Conservation (phyloP, 2,888 invertebrate species). For the Drosophila diplacantha region DNA sequence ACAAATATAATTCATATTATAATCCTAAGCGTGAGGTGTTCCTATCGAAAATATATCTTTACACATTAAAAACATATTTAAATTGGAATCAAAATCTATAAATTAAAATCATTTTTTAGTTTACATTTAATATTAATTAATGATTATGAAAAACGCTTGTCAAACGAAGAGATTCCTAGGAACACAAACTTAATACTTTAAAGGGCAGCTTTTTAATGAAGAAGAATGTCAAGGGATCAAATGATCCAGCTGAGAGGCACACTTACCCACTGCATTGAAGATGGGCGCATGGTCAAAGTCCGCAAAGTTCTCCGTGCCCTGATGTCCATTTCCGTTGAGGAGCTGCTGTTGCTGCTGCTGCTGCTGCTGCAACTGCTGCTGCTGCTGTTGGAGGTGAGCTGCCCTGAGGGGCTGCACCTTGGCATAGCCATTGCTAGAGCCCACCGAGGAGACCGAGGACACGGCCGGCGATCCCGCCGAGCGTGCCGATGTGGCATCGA, state of each 20-base stretch:
- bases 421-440: conserved; percentile 75
- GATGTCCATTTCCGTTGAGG: conserved; percentile 60
- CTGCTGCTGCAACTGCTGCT: conserved; percentile 39
- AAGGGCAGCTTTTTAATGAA: neutral
- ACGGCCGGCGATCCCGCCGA: conserved; percentile 69
- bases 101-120: neutral
- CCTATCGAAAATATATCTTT: neutral
- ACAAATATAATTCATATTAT: too few species aligned
- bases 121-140: too few species aligned
- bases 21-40: too few species aligned
- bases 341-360: conserved; percentile 38
- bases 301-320: conserved; percentile 80
- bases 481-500: conserved; percentile 80
- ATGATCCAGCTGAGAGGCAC: neutral
- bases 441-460: conserved; percentile 63
- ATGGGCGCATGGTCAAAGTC: conserved; percentile 86
- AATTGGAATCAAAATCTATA: neutral
- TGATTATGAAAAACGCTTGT: neutral
- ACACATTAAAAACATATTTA: neutral
- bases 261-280: conserved; percentile 80
- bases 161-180: neutral
- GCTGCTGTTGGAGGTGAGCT: conserved; percentile 61
- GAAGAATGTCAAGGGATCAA: neutral
- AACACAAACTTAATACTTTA: neutral
- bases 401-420: conserved; percentile 74